phyloP scores from a whole-genome alignment of 1,140 invertebrate genomes.

The Gonioctena quinquepunctata region DNA sequence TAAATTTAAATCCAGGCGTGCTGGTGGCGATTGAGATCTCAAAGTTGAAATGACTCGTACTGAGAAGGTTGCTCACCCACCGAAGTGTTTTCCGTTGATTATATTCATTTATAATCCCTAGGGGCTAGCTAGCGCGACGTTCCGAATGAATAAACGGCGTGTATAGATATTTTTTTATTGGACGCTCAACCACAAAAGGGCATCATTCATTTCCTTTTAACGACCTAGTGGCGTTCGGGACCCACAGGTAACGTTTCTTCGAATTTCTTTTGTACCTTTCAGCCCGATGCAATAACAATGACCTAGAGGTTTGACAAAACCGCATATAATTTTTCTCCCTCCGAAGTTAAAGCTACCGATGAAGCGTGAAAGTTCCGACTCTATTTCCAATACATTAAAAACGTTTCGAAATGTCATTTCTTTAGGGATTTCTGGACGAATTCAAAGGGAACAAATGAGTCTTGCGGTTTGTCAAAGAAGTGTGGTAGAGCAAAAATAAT shows the following conservation, averaged over 20 bases:
- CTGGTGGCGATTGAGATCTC: no score
- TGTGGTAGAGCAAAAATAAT: slow-evolving; percentile 3
- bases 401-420: neutral
- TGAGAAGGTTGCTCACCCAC: no score
- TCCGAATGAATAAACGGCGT: no score
- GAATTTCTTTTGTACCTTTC: neutral
- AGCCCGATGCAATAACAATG: slow-evolving; percentile 6
- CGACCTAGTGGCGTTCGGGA: neutral
- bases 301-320: slow-evolving; percentile 15
- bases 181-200: neutral
- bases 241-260: slow-evolving; percentile 6
- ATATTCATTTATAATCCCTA: no score
- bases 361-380: slow-evolving; percentile 8
- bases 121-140: no score
- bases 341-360: neutral
- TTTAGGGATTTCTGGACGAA: neutral
- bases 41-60: no score
- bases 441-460: slow-evolving; percentile 8
- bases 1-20: no score
- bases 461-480: neutral
- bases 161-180: slow-evolving; percentile 9
- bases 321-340: slow-evolving; percentile 17
- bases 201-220: neutral
- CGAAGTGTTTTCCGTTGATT: no score
- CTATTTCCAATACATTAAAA: slow-evolving; percentile 11